Base-by-base conservation (phyloP, 2,113 vertebrate genomes). In the Aspidoscelis tigris region DNA sequence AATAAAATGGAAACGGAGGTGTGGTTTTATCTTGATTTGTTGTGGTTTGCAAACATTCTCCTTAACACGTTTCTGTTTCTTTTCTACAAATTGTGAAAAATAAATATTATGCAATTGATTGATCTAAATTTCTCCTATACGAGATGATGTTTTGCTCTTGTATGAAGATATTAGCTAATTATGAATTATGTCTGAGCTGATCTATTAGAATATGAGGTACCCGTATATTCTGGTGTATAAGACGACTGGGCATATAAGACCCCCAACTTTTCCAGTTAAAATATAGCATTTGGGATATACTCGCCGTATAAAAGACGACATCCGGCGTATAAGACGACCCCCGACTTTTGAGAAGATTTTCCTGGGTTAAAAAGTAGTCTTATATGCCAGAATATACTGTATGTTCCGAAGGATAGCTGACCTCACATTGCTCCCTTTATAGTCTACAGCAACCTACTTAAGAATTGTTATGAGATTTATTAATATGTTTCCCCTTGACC, bases 401-500 rank as follows among this genome's bases (percentile, higher is more conserved):
- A 1, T 18, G 64, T 73, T 78, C 33, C 66, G 43, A 64, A 74
- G 43, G 84, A 64, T 86, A 72, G 65, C 33, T 82, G 22, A 53
- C 12, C 4, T 77, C 22, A 53, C 55, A 22, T 21, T 66, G 22
- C n/a, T 71, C 33, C 12, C 55, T 83, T 90, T 69, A 64, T 61
- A 0, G 4, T 43, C 87, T 8, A 61, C 83, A 88, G 43, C 77
- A 76, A n/a, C 44, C 75, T 66, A 70, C 22, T 76, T 16, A 78
- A 43, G 79, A 82, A 4, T 43, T 88, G 76, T 77, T 87, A n/a
- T 81, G 72, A 79, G 39, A 75, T 22, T 41, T 55, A 89, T 33
- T 69, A 61, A 3, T 33, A 22, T 16, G 20, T 50, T 72, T 78
- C 71, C 65, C 16, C 55, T 76, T 8, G n/a, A 2, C 65, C 21